Percentiles rank a stretch among this genome's conserved stretches.
Conservation (phyloP, 23 tunicate species). For the Styela clava region DNA sequence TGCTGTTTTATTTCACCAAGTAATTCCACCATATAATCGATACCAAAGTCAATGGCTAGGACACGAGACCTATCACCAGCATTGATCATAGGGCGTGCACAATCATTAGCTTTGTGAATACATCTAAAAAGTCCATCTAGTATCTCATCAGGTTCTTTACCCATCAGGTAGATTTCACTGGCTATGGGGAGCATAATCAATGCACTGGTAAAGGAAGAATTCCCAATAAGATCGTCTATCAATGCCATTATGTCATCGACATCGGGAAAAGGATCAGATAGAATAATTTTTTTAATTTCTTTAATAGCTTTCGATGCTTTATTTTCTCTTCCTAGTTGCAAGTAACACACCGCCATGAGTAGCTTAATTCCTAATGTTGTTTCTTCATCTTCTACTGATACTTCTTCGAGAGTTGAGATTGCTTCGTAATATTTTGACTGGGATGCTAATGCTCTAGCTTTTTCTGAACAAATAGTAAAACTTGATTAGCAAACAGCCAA, state of each 20-base stretch:
- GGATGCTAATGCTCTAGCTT: background rate
- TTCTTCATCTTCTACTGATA: background rate
- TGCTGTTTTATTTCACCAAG: background rate
- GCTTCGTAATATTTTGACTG: slow-evolving; percentile 6
- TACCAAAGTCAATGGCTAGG: background rate
- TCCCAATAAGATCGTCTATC: background rate
- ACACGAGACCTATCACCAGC: slow-evolving; percentile 1
- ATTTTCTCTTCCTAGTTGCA: background rate
- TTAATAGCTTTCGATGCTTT: background rate
- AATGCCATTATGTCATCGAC: background rate
- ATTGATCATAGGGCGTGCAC: background rate
- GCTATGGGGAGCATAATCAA: background rate
- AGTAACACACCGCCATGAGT: background rate
- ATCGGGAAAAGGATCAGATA: background rate
- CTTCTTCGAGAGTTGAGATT: background rate
- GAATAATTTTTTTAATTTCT: background rate
- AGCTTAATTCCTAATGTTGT: background rate
- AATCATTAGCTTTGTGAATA: background rate
- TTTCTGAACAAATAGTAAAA: slow-evolving; percentile 8
- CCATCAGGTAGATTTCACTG: background rate
- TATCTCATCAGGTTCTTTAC: background rate
- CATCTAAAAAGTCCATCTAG: background rate
- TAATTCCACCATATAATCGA: background rate
- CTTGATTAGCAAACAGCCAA: no score
- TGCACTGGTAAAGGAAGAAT: background rate